phyloP scores from a whole-genome alignment of 2,797 vertebrate genomes.

The Enteromius afrohamiltoni region DNA sequence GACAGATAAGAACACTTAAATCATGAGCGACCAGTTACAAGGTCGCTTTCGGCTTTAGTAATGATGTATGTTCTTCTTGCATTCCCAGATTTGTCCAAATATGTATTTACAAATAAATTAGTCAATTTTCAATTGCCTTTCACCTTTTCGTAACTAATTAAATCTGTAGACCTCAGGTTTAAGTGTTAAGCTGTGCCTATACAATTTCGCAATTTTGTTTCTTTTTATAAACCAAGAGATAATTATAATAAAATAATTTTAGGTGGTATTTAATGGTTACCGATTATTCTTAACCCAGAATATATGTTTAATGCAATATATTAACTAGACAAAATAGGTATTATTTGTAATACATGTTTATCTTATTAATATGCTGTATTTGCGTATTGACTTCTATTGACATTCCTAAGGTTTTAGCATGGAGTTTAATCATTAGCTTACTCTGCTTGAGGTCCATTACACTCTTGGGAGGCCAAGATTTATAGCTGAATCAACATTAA shows the following conservation, averaged over 20 bases:
- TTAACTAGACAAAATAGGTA: too few relatives aligned
- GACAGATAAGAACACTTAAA: neutral
- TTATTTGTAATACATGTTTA: neutral
- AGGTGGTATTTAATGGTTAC: neutral
- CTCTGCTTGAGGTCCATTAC: slow-evolving; percentile 55
- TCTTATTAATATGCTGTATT: neutral
- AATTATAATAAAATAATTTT: neutral
- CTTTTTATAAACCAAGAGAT: neutral
- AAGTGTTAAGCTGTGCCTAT: neutral
- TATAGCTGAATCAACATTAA: slow-evolving; percentile 29
- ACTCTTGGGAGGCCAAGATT: slow-evolving; percentile 36
- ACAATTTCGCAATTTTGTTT: neutral
- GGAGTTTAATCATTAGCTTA: slow-evolving; percentile 58
- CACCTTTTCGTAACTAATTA: too few relatives aligned
- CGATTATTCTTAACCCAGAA: neutral
- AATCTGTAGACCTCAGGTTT: neutral
- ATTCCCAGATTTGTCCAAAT: neutral
- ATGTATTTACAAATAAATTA: neutral
- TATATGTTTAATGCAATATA: neutral
- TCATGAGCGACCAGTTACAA: neutral
- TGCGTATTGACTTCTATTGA: neutral
- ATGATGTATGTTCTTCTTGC: neutral
- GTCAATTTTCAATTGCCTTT: too few relatives aligned
- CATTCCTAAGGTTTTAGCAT: slow-evolving; percentile 45
- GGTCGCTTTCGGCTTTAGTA: neutral